phyloP scores from a whole-genome alignment of 1,140 invertebrate species.

The Brachionus angularis region DNA sequence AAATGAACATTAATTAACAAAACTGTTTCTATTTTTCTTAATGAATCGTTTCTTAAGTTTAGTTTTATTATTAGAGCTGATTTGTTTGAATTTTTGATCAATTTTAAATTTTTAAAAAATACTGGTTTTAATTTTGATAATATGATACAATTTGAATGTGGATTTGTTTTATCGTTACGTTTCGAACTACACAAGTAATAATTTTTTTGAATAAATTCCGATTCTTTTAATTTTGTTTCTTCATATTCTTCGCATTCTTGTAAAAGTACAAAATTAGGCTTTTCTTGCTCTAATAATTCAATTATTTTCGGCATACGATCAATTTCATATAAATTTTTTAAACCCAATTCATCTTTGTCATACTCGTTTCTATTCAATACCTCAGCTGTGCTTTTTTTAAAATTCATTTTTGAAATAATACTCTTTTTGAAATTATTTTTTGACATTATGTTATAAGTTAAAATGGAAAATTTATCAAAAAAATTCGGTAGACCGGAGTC shows the following conservation, averaged over 20 bases:
- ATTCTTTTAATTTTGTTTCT: background rate
- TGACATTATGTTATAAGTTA: slow-evolving; percentile 40
- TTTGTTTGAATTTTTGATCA: slow-evolving; percentile 33
- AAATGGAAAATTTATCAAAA: slow-evolving; percentile 1
- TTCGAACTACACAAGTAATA: slow-evolving; percentile 14
- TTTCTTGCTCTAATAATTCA: background rate
- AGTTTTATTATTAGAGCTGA: slow-evolving; percentile 8
- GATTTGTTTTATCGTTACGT: background rate
- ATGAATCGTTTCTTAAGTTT: background rate
- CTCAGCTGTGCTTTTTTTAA: too few relatives aligned
- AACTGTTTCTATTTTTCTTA: background rate
- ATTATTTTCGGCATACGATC: background rate
- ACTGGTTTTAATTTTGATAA: slow-evolving; percentile 21
- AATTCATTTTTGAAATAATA: background rate
- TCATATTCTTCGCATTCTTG: slow-evolving; percentile 39
- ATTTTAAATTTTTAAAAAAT: background rate
- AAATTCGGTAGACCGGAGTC: too few relatives aligned
- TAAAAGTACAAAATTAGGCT: background rate
- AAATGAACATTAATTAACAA: slow-evolving; percentile 31
- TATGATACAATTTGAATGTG: slow-evolving; percentile 25
- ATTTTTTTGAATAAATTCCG: slow-evolving; percentile 24
- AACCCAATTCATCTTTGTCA: too few relatives aligned
- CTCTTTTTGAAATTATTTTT: slow-evolving; percentile 8
- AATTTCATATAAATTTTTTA: slow-evolving; percentile 14
- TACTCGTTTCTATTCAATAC: too few relatives aligned